Evolutionary conservation across 2,888 invertebrate genomes (phyloP).

Genomic region (Antheraea assamensis): DNA sequence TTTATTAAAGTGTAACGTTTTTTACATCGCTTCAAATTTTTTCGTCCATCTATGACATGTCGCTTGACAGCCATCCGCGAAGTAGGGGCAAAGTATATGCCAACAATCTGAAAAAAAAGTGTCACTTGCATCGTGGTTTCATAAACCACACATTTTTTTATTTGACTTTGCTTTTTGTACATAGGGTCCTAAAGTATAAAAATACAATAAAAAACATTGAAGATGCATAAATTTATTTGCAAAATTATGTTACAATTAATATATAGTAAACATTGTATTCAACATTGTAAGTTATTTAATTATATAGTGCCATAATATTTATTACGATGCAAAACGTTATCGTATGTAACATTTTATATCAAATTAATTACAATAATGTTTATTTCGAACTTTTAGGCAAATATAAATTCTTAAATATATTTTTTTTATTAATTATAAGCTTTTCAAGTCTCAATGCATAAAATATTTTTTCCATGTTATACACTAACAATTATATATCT

Average conservation of each 20-base stretch:
- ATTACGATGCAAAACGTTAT: conserved; percentile 13
- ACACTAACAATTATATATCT: neutral
- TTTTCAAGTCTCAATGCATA: too few relatives aligned
- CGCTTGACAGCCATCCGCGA: too few relatives aligned
- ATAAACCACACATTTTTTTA: too few relatives aligned
- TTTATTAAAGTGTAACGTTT: too few relatives aligned
- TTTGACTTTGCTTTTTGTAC: too few relatives aligned
- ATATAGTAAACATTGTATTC: neutral
- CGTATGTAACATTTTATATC: conserved; percentile 10
- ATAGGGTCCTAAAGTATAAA: neutral
- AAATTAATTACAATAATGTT: neutral
- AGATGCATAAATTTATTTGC: conserved; percentile 23
- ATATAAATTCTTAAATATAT: neutral
- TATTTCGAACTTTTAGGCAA: neutral
- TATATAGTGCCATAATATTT: neutral
- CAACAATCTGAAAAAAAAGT: too few relatives aligned
- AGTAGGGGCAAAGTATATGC: too few relatives aligned
- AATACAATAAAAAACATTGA: neutral
- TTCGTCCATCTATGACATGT: too few relatives aligned
- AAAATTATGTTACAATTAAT: conserved; percentile 15
- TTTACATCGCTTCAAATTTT: too few relatives aligned
- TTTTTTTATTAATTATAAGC: too few relatives aligned
- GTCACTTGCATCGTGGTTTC: too few relatives aligned
- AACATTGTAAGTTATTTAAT: conserved; percentile 3
- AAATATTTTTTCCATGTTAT: too few relatives aligned